phyloP scores from a whole-genome alignment of 1,140 invertebrate genomes.

The Elysia chlorotica region DNA sequence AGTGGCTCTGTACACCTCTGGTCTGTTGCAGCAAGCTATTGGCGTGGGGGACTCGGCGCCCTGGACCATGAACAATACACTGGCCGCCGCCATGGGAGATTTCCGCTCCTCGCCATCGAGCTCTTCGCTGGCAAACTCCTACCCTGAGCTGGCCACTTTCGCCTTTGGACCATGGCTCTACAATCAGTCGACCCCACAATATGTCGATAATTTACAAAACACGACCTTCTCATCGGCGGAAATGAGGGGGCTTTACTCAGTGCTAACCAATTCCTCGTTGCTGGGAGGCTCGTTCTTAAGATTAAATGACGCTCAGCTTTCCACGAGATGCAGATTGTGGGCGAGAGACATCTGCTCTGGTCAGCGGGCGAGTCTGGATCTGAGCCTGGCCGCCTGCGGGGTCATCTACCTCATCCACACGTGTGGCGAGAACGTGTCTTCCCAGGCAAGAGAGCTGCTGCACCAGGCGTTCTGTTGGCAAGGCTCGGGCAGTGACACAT shows the following conservation, averaged over 20 bases:
- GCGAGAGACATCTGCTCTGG: not conserved
- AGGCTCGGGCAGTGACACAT: not conserved
- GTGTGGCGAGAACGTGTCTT: not conserved
- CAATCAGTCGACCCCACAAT: not conserved
- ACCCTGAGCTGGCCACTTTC: not conserved
- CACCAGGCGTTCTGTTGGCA: conserved; percentile 7
- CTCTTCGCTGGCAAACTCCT: not conserved
- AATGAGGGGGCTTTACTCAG: conserved; percentile 8
- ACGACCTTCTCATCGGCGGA: conserved; percentile 2
- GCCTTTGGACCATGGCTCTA: conserved; percentile 25
- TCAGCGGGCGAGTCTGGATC: not conserved
- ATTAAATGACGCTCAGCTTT: not conserved
- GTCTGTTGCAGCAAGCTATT: not conserved
- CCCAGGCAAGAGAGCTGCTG: not conserved
- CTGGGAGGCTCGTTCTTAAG: conserved; percentile 9
- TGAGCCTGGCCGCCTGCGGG: conserved; percentile 5
- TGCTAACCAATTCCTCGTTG: conserved; percentile 11
- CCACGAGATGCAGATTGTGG: conserved; percentile 8
- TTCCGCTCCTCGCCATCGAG: conserved; percentile 1
- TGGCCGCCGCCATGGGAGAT: conserved; percentile 16
- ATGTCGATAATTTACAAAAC: not conserved
- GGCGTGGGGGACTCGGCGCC: too few relatives aligned
- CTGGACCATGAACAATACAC: not conserved
- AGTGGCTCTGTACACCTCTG: not conserved
- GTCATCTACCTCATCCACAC: conserved; percentile 11